Conservation (phyloP, 1,140 invertebrate species). For the Solen grandis region DNA sequence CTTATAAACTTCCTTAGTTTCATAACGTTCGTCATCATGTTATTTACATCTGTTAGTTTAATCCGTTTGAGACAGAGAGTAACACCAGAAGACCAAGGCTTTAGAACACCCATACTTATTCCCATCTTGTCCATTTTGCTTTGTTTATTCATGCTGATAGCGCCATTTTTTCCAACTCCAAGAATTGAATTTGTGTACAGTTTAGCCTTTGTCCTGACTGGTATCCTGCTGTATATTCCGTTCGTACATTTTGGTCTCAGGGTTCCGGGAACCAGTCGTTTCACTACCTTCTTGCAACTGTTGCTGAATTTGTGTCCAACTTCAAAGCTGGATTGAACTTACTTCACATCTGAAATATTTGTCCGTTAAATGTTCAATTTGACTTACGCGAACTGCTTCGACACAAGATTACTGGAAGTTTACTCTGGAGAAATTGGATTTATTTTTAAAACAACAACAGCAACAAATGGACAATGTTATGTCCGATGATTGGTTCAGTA, state of each 20-base stretch:
- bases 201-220: not conserved
- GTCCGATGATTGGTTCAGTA: no score
- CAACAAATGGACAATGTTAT: no score
- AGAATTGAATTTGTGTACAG: constrained; percentile 29
- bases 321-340: constrained; percentile 7
- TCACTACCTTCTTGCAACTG: constrained; percentile 22
- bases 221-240: constrained; percentile 8
- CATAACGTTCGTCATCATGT: not conserved
- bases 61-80: not conserved
- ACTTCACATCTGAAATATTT: not conserved
- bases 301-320: constrained; percentile 1
- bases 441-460: no score
- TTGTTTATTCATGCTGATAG: constrained; percentile 11
- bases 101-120: constrained; percentile 9
- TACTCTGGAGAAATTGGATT: no score
- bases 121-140: not conserved
- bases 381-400: no score
- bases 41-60: constrained; percentile 1
- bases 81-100: not conserved
- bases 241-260: constrained; percentile 15
- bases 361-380: no score
- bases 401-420: no score
- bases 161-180: constrained; percentile 13
- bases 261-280: not conserved
- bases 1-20: constrained; percentile 34